Conservation (phyloP, 2,888 invertebrate genomes). For the Corythucha ciliata region DNA sequence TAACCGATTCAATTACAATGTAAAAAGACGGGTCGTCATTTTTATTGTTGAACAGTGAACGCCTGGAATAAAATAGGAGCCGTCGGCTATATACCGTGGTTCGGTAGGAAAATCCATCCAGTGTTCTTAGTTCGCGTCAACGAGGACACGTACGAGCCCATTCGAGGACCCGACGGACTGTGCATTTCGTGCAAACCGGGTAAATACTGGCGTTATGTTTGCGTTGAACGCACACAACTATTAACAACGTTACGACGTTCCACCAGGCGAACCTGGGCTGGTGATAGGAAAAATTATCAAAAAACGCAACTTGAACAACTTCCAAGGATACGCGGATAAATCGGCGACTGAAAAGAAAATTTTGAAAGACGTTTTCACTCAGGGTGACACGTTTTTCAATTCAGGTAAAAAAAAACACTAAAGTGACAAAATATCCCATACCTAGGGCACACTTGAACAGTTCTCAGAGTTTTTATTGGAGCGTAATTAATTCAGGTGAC, state of each 20-base stretch:
- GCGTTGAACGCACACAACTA: too few relatives aligned
- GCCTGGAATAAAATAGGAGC: constrained; percentile 55
- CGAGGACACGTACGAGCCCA: constrained; percentile 55
- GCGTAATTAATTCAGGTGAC: constrained; percentile 41
- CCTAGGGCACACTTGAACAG: not conserved
- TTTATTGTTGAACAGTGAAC: constrained; percentile 46
- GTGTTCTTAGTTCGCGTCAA: constrained; percentile 57
- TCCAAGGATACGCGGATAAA: constrained; percentile 58
- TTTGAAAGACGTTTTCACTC: constrained; percentile 66
- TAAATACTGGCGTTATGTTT: constrained; percentile 42
- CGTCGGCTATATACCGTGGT: constrained; percentile 53
- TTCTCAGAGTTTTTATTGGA: not conserved
- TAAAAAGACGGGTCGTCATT: too few relatives aligned
- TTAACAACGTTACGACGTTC: too few relatives aligned
- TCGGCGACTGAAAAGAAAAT: constrained; percentile 78
- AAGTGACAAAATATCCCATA: not conserved
- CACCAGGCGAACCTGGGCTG: constrained; percentile 75
- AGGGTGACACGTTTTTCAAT: constrained; percentile 84
- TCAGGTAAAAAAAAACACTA: constrained; percentile 46
- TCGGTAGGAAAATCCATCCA: constrained; percentile 48
- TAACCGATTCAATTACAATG: too few relatives aligned
- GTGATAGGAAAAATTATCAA: constrained; percentile 63
- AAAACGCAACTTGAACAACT: constrained; percentile 58
- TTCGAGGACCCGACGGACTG: constrained; percentile 51
- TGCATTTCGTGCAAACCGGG: constrained; percentile 72